Evolutionary conservation across 2,113 vertebrate genomes (phyloP).

Genomic region (Tringa solitaria): DNA sequence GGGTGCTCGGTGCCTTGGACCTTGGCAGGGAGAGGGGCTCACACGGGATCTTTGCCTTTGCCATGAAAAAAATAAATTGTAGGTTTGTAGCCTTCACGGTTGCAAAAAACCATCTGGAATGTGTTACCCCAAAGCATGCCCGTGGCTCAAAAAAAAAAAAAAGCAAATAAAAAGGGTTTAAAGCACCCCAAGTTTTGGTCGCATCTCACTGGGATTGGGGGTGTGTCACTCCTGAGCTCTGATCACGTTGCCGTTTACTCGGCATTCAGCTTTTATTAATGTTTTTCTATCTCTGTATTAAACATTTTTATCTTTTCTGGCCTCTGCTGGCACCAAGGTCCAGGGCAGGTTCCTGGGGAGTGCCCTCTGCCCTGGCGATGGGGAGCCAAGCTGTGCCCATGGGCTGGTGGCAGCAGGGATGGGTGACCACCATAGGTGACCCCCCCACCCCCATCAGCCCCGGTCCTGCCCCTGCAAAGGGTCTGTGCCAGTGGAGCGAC

Average conservation of each 20-base stretch:
- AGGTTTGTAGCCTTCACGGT: background rate
- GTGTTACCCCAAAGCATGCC: background rate
- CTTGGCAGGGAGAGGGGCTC: rapidly evolving
- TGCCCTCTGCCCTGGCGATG: rapidly evolving
- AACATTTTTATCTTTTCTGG: background rate
- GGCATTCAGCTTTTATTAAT: background rate
- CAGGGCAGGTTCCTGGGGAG: rapidly evolving
- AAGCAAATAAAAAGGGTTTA: background rate
- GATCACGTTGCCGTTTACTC: rapidly evolving
- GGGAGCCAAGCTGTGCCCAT: rapidly evolving
- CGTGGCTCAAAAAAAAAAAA: background rate
- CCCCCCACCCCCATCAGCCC: background rate
- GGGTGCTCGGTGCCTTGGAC: rapidly evolving
- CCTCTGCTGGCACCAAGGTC: too few relatives aligned
- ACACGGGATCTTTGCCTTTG: background rate
- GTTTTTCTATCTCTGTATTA: background rate
- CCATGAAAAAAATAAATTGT: rapidly evolving
- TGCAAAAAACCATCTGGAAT: background rate
- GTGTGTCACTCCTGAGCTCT: rapidly evolving
- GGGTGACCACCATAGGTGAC: background rate
- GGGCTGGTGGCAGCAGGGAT: background rate
- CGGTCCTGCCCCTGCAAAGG: background rate
- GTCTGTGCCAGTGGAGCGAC: background rate
- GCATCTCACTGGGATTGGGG: rapidly evolving
- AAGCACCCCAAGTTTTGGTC: rapidly evolving